Evolutionary conservation across 2,888 invertebrate species (phyloP).

Genomic region (Volucella zonaria): DNA sequence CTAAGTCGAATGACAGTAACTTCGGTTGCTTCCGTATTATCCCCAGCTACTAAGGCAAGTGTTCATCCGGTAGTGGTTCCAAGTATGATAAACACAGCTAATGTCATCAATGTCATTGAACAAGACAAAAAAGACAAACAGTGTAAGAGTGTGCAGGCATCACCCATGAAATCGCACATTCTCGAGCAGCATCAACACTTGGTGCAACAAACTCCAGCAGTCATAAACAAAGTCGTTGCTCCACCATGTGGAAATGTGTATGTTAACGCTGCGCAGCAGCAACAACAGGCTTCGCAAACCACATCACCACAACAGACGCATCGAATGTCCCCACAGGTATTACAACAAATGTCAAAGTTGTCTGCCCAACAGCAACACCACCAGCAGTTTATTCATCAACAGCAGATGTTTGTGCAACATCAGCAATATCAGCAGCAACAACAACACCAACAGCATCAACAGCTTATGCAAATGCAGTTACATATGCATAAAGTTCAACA

Average conservation of each 20-base stretch:
- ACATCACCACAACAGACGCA: constrained; percentile 77
- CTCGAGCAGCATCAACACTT: constrained; percentile 54
- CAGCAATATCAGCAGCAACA: constrained; percentile 70
- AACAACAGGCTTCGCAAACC: constrained; percentile 78
- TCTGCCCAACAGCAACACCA: constrained; percentile 74
- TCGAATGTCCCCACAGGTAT: constrained; percentile 78
- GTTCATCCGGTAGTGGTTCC: constrained; percentile 57
- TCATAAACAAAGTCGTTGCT: constrained; percentile 80
- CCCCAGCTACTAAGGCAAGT: constrained; percentile 48
- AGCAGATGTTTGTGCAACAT: constrained; percentile 42
- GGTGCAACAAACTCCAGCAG: constrained; percentile 77
- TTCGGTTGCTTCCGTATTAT: constrained; percentile 53
- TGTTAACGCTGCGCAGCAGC: constrained; percentile 77
- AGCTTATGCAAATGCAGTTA: constrained; percentile 73
- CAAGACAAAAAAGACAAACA: constrained; percentile 57
- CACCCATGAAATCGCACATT: constrained; percentile 45
- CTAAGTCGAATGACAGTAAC: constrained; percentile 65
- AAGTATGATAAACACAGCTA: constrained; percentile 52
- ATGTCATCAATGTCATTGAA: constrained; percentile 34
- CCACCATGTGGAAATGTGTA: constrained; percentile 39
- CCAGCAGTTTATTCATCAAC: constrained; percentile 75
- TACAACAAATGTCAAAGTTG: constrained; percentile 78
- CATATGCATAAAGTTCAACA: constrained; percentile 74
- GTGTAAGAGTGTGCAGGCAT: constrained; percentile 43
- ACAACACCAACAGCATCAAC: constrained; percentile 76